phyloP scores from a whole-genome alignment of 2,113 vertebrate species.

The Ursus arctos region DNA sequence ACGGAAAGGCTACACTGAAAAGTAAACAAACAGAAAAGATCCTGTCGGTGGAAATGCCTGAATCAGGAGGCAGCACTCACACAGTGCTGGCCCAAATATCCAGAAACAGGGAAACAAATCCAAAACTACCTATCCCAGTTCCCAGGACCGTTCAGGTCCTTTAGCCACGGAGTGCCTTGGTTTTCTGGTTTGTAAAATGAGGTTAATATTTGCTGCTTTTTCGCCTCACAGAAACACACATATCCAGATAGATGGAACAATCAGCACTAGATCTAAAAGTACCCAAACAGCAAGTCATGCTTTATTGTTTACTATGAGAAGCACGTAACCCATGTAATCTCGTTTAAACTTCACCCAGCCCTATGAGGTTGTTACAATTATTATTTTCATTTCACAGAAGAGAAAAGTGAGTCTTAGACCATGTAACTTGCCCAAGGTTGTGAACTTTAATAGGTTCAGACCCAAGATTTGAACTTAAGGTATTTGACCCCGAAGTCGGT shows the following conservation, averaged over 20 bases:
- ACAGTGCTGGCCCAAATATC: background rate
- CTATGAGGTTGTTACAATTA: background rate
- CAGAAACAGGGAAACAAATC: background rate
- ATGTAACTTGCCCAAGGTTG: background rate
- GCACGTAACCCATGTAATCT: background rate
- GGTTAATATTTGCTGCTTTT: background rate
- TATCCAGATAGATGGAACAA: background rate
- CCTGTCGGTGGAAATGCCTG: background rate
- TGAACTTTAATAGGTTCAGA: background rate
- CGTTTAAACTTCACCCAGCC: background rate
- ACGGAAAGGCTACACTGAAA: constrained; percentile 51
- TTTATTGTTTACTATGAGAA: background rate
- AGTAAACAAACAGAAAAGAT: background rate
- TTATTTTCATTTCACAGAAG: constrained; percentile 29
- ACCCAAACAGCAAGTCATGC: background rate
- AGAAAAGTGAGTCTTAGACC: background rate
- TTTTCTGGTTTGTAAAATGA: constrained; percentile 26
- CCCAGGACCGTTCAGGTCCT: background rate
- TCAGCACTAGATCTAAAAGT: constrained; percentile 3
- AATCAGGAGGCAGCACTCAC: background rate
- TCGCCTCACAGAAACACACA: constrained; percentile 11
- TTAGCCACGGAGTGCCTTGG: background rate
- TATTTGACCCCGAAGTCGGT: background rate
- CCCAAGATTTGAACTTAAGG: background rate
- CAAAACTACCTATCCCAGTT: background rate